These are phyloP conservation scores for Aphelenchoides avenae DNA, from an alignment of 1,140 invertebrate genomes.

Conservation along the genomic window DNA sequence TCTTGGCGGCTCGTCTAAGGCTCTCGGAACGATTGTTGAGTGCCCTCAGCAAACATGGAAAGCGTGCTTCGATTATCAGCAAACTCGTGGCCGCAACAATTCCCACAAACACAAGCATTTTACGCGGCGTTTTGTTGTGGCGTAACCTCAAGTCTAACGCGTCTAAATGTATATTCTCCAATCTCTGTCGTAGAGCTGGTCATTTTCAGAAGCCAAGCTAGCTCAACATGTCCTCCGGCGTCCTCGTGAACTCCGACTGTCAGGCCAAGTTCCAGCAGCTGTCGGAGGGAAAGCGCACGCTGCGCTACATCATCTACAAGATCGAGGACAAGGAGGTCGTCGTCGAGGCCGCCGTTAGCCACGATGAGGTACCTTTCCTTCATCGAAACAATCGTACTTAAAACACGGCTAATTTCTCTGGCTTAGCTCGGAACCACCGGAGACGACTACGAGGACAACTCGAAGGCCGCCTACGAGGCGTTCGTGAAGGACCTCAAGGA, in stretches of 20 bases:
- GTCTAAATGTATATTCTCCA: too few relatives aligned
- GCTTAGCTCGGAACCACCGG: conserved; percentile 29
- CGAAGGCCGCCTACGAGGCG: conserved; percentile 56
- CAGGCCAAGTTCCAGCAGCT: conserved; percentile 48
- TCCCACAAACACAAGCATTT: too few relatives aligned
- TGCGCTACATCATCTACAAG: conserved; percentile 53
- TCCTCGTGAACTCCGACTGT: conserved; percentile 45
- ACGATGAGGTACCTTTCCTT: conserved; percentile 43
- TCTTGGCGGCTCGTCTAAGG: too few relatives aligned
- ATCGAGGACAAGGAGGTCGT: conserved; percentile 58
- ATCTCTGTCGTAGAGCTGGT: too few relatives aligned
- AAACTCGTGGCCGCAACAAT: too few relatives aligned
- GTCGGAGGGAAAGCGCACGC: conserved; percentile 42
- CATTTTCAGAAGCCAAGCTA: too few relatives aligned
- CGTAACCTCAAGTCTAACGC: too few relatives aligned
- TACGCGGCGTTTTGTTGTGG: too few relatives aligned
- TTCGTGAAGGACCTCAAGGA: conserved; percentile 57
- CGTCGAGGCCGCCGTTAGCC: conserved; percentile 50
- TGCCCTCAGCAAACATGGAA: too few relatives aligned
- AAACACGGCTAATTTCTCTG: neutral
- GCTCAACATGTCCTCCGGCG: conserved; percentile 42
- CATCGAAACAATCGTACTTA: neutral
- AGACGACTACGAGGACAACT: conserved; percentile 58
- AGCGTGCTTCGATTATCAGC: too few relatives aligned
- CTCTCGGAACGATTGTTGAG: too few relatives aligned